Evolutionary conservation across 2,888 invertebrate genomes (phyloP).

Genomic region (Heliconius hortense): DNA sequence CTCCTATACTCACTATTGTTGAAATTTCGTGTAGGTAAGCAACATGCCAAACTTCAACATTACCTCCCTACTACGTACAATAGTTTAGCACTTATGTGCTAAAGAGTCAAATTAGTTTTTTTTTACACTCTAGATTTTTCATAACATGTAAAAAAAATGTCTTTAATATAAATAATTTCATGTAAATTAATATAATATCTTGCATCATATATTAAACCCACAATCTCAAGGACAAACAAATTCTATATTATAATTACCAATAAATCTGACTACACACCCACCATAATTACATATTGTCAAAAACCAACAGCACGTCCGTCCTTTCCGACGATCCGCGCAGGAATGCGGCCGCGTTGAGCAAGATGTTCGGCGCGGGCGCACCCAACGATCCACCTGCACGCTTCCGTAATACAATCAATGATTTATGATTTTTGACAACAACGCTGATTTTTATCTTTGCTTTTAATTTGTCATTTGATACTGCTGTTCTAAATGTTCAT

Average conservation of each 20-base stretch:
- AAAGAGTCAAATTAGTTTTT: too few species aligned
- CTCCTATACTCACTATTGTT: too few species aligned
- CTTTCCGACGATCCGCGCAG: constrained; percentile 50
- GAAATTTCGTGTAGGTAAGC: too few species aligned
- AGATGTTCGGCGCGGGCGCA: constrained; percentile 59
- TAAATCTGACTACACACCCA: background rate
- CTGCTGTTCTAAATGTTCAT: constrained; percentile 3
- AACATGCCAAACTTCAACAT: too few species aligned
- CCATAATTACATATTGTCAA: constrained; percentile 10
- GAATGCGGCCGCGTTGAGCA: constrained; percentile 69
- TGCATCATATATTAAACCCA: background rate
- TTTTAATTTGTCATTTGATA: constrained; percentile 25
- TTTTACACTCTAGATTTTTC: too few species aligned
- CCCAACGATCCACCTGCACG: constrained; percentile 62
- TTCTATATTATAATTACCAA: background rate
- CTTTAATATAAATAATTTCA: background rate
- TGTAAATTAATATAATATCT: background rate
- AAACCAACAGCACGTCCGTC: constrained; percentile 47
- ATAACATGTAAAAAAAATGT: too few species aligned
- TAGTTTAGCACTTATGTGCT: too few species aligned
- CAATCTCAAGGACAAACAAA: background rate
- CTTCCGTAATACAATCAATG: constrained; percentile 31
- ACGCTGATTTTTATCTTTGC: constrained; percentile 17
- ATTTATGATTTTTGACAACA: constrained; percentile 29
- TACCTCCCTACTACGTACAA: too few species aligned